These are phyloP conservation scores for Argyresthia albistria DNA, from an alignment of 2,888 invertebrate species.

Conservation along the genomic window DNA sequence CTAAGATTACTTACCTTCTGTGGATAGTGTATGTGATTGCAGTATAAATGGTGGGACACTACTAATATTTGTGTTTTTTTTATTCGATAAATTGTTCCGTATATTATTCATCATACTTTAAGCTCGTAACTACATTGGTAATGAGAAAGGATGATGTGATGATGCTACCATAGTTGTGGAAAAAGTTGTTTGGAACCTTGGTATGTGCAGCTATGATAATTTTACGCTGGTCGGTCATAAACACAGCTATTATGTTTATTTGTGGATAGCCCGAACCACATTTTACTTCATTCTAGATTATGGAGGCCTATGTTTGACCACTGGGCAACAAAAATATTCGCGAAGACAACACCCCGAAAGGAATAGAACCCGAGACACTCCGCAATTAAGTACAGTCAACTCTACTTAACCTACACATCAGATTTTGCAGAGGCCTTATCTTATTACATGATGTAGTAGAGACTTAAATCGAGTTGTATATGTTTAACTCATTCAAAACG, in stretches of 20 bases:
- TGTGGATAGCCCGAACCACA: background rate
- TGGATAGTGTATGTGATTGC: constrained; percentile 2
- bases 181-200: too few relatives aligned
- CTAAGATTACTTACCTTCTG: background rate
- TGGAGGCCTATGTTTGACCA: constrained; percentile 19
- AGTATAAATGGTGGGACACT: background rate
- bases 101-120: too few relatives aligned
- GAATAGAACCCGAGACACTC: constrained; percentile 30
- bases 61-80: too few relatives aligned
- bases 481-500: too few relatives aligned
- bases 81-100: too few relatives aligned
- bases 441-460: too few relatives aligned
- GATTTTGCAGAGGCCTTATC: background rate
- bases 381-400: constrained; percentile 31
- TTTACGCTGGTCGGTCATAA: background rate
- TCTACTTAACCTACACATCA: constrained; percentile 20
- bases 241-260: background rate
- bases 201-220: too few relatives aligned
- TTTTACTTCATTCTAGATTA: constrained; percentile 7
- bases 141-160: too few relatives aligned
- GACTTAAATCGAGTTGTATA: too few relatives aligned
- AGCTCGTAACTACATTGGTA: too few relatives aligned
- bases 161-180: too few relatives aligned
- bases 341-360: constrained; percentile 23
- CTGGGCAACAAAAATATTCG: constrained; percentile 25